A percentile compares a stretch with the other conserved stretches of the same genome.
phyloP scores from a whole-genome alignment of 1,140 invertebrate species.

The Onthophagus taurus region DNA sequence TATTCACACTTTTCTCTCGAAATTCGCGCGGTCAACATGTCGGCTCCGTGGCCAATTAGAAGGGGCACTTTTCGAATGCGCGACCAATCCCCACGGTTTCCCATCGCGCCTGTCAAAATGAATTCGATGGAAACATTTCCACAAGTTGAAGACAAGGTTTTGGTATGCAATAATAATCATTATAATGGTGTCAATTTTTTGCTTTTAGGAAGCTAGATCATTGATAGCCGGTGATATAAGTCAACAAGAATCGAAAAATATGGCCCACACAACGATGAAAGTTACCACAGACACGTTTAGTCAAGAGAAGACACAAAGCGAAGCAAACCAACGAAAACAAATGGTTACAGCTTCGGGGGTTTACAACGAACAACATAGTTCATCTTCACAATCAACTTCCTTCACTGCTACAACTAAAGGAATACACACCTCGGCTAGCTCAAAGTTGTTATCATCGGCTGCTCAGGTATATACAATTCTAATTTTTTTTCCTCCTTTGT shows the following conservation, averaged over 20 bases:
- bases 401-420: constrained; percentile 67
- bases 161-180: neutral
- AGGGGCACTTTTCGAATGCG: constrained; percentile 49
- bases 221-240: constrained; percentile 72
- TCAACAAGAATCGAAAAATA: constrained; percentile 73
- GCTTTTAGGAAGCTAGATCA: constrained; percentile 63
- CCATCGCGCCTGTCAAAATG: constrained; percentile 17
- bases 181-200: no score
- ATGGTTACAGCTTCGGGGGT: constrained; percentile 69
- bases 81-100: constrained; percentile 35
- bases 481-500: neutral
- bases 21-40: no score
- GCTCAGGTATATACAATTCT: constrained; percentile 20
- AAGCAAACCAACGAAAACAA: constrained; percentile 73
- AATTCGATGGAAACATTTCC: neutral
- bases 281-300: constrained; percentile 77
- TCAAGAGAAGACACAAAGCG: constrained; percentile 74
- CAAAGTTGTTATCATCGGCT: constrained; percentile 21
- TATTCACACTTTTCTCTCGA: no score
- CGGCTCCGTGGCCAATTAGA: constrained; percentile 57
- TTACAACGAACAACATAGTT: constrained; percentile 66
- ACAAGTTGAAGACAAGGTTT: neutral
- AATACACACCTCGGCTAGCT: constrained; percentile 35
- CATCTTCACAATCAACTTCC: constrained; percentile 59
- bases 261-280: constrained; percentile 62